Conservation (phyloP, 2,888 invertebrate species). For the Lasioglossum marginatum region DNA sequence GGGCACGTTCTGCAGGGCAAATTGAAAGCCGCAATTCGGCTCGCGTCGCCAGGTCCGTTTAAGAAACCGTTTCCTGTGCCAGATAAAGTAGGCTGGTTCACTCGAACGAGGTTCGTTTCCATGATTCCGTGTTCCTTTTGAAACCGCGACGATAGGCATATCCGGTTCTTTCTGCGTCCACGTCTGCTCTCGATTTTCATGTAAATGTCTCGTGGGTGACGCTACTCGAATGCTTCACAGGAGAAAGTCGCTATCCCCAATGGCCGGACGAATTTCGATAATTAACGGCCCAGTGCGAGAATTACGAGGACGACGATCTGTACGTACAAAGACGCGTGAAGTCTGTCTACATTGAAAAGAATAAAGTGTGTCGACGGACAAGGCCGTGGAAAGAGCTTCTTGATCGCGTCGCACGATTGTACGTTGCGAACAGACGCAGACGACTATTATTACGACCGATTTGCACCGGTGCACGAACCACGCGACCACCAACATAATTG, state of each 20-base stretch:
- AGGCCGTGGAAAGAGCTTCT: conserved; percentile 59
- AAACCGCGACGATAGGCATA: conserved; percentile 10
- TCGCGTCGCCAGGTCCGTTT: neutral
- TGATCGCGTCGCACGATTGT: conserved; percentile 61
- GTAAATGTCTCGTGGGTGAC: conserved; percentile 31
- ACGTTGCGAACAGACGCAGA: conserved; percentile 34
- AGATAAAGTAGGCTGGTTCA: conserved; percentile 3
- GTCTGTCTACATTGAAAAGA: conserved; percentile 27
- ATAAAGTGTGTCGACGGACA: conserved; percentile 55
- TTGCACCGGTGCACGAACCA: conserved; percentile 45
- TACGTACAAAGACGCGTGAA: neutral
- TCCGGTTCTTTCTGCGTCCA: conserved; percentile 50
- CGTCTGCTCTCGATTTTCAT: conserved; percentile 41
- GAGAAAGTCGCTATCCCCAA: conserved; percentile 27
- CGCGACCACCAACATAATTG: conserved; percentile 45
- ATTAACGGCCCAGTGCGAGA: neutral
- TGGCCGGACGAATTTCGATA: conserved; percentile 2
- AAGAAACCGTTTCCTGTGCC: neutral
- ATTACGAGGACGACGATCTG: neutral
- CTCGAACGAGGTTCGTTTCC: neutral
- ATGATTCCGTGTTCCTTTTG: conserved; percentile 19
- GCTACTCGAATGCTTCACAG: neutral
- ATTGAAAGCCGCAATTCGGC: neutral
- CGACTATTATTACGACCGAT: conserved; percentile 56
- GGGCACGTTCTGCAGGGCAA: neutral